phyloP scores from a whole-genome alignment of 2,797 vertebrate genomes.

The Leptoclinus maculatus region DNA sequence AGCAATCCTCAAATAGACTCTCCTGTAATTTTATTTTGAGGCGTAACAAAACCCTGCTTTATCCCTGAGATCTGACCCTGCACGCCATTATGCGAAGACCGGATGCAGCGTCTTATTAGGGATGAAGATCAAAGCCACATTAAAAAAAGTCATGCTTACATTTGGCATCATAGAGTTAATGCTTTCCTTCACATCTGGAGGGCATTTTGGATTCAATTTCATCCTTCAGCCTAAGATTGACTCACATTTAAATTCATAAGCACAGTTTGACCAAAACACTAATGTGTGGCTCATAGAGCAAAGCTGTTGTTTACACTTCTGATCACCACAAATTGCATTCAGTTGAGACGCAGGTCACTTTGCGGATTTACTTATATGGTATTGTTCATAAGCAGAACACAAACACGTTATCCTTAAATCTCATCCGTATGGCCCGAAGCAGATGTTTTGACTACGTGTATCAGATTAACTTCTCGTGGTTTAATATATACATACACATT shows the following conservation, averaged over 20 bases:
- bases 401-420: constrained; percentile 47
- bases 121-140: constrained; percentile 22
- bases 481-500: background rate
- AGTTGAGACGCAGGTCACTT: constrained; percentile 20
- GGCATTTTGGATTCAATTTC: constrained; percentile 12
- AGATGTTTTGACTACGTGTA: constrained; percentile 45
- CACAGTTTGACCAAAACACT: constrained; percentile 12
- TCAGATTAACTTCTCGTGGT: constrained; percentile 10
- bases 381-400: constrained; percentile 31
- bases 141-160: constrained; percentile 5
- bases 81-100: background rate
- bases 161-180: constrained; percentile 7
- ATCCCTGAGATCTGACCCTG: constrained; percentile 21
- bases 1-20: constrained; percentile 35
- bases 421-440: background rate
- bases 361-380: constrained; percentile 50
- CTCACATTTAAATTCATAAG: background rate
- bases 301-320: constrained; percentile 24
- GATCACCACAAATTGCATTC: constrained; percentile 25
- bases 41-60: constrained; percentile 21
- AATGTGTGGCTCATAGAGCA: background rate
- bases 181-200: constrained; percentile 1
- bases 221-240: constrained; percentile 1
- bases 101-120: background rate
- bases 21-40: background rate